Percentiles rank a stretch among this genome's conserved stretches.
Evolutionary conservation across 2,888 invertebrate species (phyloP).

Genomic region (Tenodera sinensis): DNA sequence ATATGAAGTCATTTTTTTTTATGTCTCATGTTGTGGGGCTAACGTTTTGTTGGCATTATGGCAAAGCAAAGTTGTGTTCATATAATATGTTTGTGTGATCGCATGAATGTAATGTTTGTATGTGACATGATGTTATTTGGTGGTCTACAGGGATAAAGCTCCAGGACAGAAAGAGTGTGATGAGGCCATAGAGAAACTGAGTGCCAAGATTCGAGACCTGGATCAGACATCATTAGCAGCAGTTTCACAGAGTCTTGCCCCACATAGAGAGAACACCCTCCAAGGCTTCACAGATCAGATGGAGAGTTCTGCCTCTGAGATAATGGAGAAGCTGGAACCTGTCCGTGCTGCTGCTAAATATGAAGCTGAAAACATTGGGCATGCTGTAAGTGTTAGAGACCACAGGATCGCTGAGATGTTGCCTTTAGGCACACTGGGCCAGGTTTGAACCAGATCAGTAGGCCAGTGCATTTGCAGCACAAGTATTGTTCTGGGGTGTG

Average conservation of each 20-base stretch:
- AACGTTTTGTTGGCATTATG: no score
- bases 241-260: constrained; percentile 72
- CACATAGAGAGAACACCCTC: constrained; percentile 66
- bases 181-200: constrained; percentile 72
- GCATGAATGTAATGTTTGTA: no score
- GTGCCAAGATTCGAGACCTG: constrained; percentile 70
- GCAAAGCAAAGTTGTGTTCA: no score
- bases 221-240: constrained; percentile 86
- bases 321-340: constrained; percentile 81
- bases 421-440: no score
- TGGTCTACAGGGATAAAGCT: constrained; percentile 71
- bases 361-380: constrained; percentile 92
- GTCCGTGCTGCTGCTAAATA: constrained; percentile 79
- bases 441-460: no score
- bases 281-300: constrained; percentile 76
- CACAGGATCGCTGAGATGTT: no score
- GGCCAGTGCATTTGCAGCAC: not conserved
- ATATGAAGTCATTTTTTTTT: no score
- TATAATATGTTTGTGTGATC: no score
- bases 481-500: not conserved
- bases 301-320: constrained; percentile 72
- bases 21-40: no score
- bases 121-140: no score
- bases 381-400: constrained; percentile 74
- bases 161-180: constrained; percentile 96